phyloP scores from a whole-genome alignment of 2,797 vertebrate genomes.

The Xenops minutus region DNA sequence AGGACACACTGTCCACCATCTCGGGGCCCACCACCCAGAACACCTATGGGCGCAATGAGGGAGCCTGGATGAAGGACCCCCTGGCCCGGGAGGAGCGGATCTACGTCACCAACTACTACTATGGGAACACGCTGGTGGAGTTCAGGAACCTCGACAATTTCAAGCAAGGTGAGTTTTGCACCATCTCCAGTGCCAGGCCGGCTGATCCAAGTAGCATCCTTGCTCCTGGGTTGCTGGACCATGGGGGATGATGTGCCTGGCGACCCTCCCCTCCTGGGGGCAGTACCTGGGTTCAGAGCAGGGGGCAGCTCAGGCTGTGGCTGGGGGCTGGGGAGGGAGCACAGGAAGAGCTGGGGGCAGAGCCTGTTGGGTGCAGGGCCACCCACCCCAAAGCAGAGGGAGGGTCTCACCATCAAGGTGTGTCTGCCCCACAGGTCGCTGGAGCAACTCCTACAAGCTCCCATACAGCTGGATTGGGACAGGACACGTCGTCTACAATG shows the following conservation, averaged over 20 bases:
- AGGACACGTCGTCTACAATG: constrained; percentile 90
- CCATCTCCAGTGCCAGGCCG: accelerated
- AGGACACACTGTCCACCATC: constrained; percentile 94
- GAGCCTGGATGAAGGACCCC: constrained; percentile 99
- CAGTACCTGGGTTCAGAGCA: accelerated
- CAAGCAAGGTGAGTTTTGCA: constrained; percentile 84
- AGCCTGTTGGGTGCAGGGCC: neutral
- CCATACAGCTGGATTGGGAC: constrained; percentile 98
- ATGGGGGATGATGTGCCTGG: accelerated
- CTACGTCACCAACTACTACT: constrained; percentile 93
- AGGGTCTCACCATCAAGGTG: neutral
- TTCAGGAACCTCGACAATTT: constrained; percentile 93
- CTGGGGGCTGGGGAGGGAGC: neutral
- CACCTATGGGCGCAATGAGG: constrained; percentile 90
- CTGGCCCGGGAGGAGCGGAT: constrained; percentile 87
- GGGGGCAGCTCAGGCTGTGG: accelerated
- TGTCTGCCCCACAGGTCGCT: constrained; percentile 81
- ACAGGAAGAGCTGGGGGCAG: neutral
- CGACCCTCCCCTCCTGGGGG: neutral
- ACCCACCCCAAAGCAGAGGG: neutral
- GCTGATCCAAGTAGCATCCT: neutral
- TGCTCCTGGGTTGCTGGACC: accelerated
- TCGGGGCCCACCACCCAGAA: constrained; percentile 91
- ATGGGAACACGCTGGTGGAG: constrained; percentile 93
- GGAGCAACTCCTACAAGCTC: constrained; percentile 96